Percentiles rank a stretch among this genome's conserved stretches.
Evolutionary conservation across 2,888 invertebrate species (phyloP).

Genomic region (Ophion costatus): DNA sequence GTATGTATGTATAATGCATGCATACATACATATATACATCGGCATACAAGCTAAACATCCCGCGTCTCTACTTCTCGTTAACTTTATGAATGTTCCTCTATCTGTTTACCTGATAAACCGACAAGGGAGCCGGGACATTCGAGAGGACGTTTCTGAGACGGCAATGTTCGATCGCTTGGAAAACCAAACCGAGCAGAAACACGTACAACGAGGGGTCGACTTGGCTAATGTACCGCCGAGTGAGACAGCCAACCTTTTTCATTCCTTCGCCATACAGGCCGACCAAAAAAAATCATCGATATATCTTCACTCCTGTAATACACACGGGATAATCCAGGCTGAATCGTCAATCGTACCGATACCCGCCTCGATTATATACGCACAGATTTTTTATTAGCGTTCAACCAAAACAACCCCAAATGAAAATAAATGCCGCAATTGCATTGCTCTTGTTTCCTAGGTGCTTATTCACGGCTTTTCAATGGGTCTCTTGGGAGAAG

Average conservation of each 20-base stretch:
- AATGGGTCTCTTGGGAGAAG: neutral
- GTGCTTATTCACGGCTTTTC: neutral
- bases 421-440: no score
- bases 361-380: neutral
- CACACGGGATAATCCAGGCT: neutral
- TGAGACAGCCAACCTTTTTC: slow-evolving; percentile 49
- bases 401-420: no score
- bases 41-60: slow-evolving; percentile 20
- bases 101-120: slow-evolving; percentile 79
- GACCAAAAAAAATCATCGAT: slow-evolving; percentile 20
- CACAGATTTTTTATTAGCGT: neutral
- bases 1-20: no score
- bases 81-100: slow-evolving; percentile 79
- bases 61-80: slow-evolving; percentile 72
- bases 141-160: slow-evolving; percentile 66
- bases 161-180: slow-evolving; percentile 80
- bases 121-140: slow-evolving; percentile 31
- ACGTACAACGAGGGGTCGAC: slow-evolving; percentile 66
- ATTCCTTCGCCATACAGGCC: slow-evolving; percentile 38
- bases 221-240: slow-evolving; percentile 74
- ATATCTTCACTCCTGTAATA: slow-evolving; percentile 17
- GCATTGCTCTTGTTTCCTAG: neutral
- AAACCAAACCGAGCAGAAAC: slow-evolving; percentile 77
- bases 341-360: neutral
- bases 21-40: neutral